Conservation (phyloP, 2,888 invertebrate species). For the Erebia aethiops region DNA sequence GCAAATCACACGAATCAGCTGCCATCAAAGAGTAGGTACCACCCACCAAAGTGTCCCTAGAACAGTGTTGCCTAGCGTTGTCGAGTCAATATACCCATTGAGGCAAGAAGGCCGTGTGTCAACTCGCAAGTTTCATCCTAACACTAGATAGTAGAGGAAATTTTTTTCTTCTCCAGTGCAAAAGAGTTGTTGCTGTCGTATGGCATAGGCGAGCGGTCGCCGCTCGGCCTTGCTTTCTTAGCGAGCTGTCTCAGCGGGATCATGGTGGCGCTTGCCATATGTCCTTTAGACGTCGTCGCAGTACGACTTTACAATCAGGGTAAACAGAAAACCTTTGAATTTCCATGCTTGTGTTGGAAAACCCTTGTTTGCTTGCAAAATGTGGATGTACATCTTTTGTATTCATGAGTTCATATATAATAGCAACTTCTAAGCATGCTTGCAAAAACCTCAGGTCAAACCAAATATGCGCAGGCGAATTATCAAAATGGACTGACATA, state of each 20-base stretch:
- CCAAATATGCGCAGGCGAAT: not conserved
- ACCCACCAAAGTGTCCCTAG: too few species aligned
- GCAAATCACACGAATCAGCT: too few species aligned
- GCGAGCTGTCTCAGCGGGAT: conserved; percentile 91
- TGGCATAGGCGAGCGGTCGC: conserved; percentile 58
- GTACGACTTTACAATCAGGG: conserved; percentile 96
- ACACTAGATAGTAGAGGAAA: not conserved
- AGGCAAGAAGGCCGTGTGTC: too few species aligned
- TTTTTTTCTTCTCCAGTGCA: conserved; percentile 54
- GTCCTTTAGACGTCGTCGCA: conserved; percentile 93
- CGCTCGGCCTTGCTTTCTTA: conserved; percentile 66
- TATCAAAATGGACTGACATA: not conserved
- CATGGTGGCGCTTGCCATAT: conserved; percentile 89
- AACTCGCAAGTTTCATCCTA: too few species aligned
- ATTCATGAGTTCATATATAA: conserved; percentile 4
- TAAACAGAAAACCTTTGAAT: conserved; percentile 55
- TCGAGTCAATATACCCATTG: too few species aligned
- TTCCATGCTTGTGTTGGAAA: not conserved
- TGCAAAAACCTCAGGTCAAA: not conserved
- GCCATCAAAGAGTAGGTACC: too few species aligned
- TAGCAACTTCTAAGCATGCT: conserved; percentile 1
- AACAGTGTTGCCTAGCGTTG: too few species aligned
- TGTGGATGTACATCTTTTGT: conserved; percentile 2
- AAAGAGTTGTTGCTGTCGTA: conserved; percentile 64
- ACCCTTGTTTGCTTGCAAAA: conserved; percentile 11